A percentile compares a stretch with the other conserved stretches of the same genome.
Evolutionary conservation across 1,140 invertebrate genomes (phyloP).

Genomic region (Heliconius melpomene): DNA sequence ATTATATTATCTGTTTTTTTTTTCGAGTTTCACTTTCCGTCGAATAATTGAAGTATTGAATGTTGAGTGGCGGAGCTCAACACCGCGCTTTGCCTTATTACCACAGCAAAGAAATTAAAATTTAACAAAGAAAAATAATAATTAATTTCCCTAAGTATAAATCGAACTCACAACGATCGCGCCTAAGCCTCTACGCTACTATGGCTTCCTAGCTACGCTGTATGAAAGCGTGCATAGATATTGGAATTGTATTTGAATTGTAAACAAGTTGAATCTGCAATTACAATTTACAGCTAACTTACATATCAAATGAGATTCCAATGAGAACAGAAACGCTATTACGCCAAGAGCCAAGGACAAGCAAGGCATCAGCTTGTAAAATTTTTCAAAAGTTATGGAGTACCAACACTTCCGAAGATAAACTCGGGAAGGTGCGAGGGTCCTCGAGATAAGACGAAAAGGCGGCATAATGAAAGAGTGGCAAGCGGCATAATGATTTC

Average conservation of each 20-base stretch:
- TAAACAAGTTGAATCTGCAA: not conserved
- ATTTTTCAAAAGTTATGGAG: slow-evolving; percentile 52
- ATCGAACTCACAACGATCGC: too few relatives aligned
- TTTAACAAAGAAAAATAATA: too few relatives aligned
- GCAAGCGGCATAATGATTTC: slow-evolving; percentile 45
- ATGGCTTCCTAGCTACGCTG: too few relatives aligned
- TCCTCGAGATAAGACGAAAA: slow-evolving; percentile 50
- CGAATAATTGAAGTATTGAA: too few relatives aligned
- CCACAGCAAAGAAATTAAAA: too few relatives aligned
- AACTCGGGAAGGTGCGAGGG: slow-evolving; percentile 49
- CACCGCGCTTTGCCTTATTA: too few relatives aligned
- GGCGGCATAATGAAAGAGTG: slow-evolving; percentile 51
- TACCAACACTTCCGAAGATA: slow-evolving; percentile 52
- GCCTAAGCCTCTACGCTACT: too few relatives aligned
- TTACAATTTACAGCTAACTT: not conserved
- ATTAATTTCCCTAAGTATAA: too few relatives aligned
- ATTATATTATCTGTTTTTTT: not conserved
- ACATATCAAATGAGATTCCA: not conserved
- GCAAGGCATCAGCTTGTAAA: slow-evolving; percentile 38
- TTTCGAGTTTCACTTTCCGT: too few relatives aligned
- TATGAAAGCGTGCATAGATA: not conserved
- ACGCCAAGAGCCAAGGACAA: slow-evolving; percentile 33
- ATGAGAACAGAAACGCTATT: slow-evolving; percentile 26
- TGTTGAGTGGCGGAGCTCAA: too few relatives aligned
- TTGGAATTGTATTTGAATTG: not conserved